Percentiles rank a stretch among this genome's conserved stretches.
phyloP scores from a whole-genome alignment of 2,888 invertebrate species.

The Adela reaumurella region DNA sequence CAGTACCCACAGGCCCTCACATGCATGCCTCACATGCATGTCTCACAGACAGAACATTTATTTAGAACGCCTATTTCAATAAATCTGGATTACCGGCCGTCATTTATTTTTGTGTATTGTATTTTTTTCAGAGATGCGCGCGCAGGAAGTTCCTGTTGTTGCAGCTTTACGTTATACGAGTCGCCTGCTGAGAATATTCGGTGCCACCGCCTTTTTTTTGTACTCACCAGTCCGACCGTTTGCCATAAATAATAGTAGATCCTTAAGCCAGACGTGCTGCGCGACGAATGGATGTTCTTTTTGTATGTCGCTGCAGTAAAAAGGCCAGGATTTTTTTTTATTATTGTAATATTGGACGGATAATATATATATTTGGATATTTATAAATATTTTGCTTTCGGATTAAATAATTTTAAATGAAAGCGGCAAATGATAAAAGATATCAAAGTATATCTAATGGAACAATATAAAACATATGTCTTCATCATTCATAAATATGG shows the following conservation, averaged over 20 bases:
- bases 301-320: constrained; percentile 20
- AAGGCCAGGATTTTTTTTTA: background rate
- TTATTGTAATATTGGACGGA: background rate
- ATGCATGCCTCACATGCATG: background rate
- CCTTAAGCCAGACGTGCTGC: constrained; percentile 44
- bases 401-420: background rate
- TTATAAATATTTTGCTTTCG: background rate
- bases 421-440: background rate
- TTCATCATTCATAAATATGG: too few species aligned
- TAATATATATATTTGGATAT: background rate
- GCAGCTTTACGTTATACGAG: constrained; percentile 51
- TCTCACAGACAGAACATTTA: too few species aligned
- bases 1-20: background rate
- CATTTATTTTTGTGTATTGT: constrained; percentile 13
- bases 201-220: constrained; percentile 53
- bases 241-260: constrained; percentile 57
- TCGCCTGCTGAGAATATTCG: constrained; percentile 53
- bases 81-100: constrained; percentile 41
- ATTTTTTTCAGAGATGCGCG: constrained; percentile 20
- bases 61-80: constrained; percentile 32
- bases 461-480: too few species aligned
- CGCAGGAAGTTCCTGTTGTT: constrained; percentile 52
- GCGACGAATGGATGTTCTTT: constrained; percentile 55
- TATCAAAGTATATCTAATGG: too few species aligned
- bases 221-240: constrained; percentile 53